Percentiles rank a stretch among this genome's conserved stretches.
phyloP scores from a whole-genome alignment of 2,888 invertebrate species.

The Metallyticus violacea region DNA sequence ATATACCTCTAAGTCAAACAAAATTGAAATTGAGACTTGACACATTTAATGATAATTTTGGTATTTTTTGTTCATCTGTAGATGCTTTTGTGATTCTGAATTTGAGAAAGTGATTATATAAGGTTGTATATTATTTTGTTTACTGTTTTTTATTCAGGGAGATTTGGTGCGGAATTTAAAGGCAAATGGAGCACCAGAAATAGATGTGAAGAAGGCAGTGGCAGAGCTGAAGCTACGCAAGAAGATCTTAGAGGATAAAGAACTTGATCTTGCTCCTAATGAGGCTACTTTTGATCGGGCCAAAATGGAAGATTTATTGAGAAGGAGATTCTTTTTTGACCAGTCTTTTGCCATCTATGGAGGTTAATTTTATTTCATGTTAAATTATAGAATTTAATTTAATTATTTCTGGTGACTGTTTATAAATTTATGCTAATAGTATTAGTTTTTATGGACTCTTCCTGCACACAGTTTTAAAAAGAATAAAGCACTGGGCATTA shows the following conservation, averaged over 20 bases:
- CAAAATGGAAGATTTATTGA: slow-evolving; percentile 95
- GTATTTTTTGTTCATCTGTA: too few relatives aligned
- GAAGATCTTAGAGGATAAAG: slow-evolving; percentile 89
- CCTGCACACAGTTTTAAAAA: too few relatives aligned
- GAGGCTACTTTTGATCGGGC: slow-evolving; percentile 77
- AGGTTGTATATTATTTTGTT: background rate
- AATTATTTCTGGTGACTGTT: too few relatives aligned
- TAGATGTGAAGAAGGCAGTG: slow-evolving; percentile 92
- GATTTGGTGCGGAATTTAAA: slow-evolving; percentile 89
- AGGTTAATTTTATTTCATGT: slow-evolving; percentile 51
- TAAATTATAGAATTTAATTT: too few relatives aligned
- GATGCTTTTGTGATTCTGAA: too few relatives aligned
- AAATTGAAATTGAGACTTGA: too few relatives aligned
- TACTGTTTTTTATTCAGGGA: slow-evolving; percentile 57
- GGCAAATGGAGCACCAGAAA: slow-evolving; percentile 78
- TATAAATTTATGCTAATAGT: too few relatives aligned
- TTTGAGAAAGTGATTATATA: too few relatives aligned
- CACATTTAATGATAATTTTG: too few relatives aligned
- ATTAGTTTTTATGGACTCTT: too few relatives aligned
- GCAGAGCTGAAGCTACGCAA: slow-evolving; percentile 88
- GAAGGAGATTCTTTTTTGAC: slow-evolving; percentile 95
- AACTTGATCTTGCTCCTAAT: slow-evolving; percentile 74
- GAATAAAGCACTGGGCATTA: too few relatives aligned
- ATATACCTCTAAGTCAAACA: too few relatives aligned
- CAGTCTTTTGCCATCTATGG: slow-evolving; percentile 99